phyloP scores from a whole-genome alignment of 2,888 invertebrate species.

The Malthinus seriepunctatus region DNA sequence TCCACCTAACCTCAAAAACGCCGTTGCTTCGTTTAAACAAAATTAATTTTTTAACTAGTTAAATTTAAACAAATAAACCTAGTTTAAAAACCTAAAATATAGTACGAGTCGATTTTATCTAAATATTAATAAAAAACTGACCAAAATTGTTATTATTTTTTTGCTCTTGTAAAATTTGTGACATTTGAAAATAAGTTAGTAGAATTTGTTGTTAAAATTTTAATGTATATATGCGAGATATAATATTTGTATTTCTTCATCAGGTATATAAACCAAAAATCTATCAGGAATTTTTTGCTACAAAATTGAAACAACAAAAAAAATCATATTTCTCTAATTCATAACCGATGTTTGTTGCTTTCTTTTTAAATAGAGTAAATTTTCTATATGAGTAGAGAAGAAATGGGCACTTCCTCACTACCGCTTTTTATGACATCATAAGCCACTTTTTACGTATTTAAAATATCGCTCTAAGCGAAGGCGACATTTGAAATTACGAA shows the following conservation, averaged over 20 bases:
- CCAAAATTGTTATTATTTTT: conserved; percentile 44
- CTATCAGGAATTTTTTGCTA: conserved; percentile 52
- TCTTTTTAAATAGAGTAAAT: conserved; percentile 13
- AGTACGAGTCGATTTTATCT: conserved; percentile 3
- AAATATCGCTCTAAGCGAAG: too few relatives aligned
- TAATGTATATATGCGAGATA: conserved; percentile 48
- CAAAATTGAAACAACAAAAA: conserved; percentile 26
- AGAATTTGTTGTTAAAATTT: conserved; percentile 46
- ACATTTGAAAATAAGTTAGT: conserved; percentile 42
- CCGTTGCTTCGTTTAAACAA: too few relatives aligned
- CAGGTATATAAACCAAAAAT: conserved; percentile 40
- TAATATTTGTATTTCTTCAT: conserved; percentile 44
- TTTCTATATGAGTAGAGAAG: background rate
- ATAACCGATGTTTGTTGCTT: conserved; percentile 16
- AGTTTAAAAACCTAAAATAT: background rate
- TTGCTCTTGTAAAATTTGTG: conserved; percentile 38
- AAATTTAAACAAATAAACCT: too few relatives aligned
- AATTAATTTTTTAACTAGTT: too few relatives aligned
- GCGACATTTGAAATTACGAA: too few relatives aligned
- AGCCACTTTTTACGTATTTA: too few relatives aligned
- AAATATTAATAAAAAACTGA: conserved; percentile 23
- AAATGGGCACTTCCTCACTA: too few relatives aligned
- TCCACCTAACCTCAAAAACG: background rate
- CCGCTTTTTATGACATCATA: too few relatives aligned
- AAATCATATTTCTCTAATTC: conserved; percentile 21